Conservation (phyloP, 1,140 invertebrate genomes). For the Carposina sasakii region DNA sequence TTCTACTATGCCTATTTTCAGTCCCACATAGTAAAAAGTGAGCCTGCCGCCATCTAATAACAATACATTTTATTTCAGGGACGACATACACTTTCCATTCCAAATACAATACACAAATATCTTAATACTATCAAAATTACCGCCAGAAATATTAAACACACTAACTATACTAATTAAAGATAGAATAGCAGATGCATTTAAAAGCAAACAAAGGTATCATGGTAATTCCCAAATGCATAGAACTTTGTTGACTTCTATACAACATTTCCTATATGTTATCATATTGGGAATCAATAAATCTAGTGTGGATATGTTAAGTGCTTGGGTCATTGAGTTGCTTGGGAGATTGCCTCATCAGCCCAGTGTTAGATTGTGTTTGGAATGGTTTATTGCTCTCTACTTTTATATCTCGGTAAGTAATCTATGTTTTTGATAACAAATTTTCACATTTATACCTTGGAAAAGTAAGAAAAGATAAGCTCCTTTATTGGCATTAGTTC, state of each 20-base stretch:
- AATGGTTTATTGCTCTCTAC: conserved; percentile 48
- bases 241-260: conserved; percentile 34
- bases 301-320: too few species aligned
- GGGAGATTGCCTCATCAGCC: conserved; percentile 50
- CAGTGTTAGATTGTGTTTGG: conserved; percentile 44
- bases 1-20: too few species aligned
- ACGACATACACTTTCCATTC: conserved; percentile 34
- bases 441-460: too few species aligned
- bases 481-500: too few species aligned
- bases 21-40: too few species aligned
- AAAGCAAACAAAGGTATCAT: conserved; percentile 54
- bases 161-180: conserved; percentile 33
- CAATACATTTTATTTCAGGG: too few species aligned
- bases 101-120: conserved; percentile 44
- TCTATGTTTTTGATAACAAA: conserved; percentile 6
- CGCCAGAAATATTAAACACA: conserved; percentile 24
- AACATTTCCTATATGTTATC: conserved; percentile 40
- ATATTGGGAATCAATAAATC: conserved; percentile 24
- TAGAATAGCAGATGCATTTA: conserved; percentile 47
- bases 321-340: conserved; percentile 48
- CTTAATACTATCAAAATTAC: conserved; percentile 34
- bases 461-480: not conserved
- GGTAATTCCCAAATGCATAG: conserved; percentile 45
- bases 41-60: too few species aligned
- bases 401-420: conserved; percentile 45